phyloP scores from a whole-genome alignment of 1,140 invertebrate species.

The Cotesia chilonis region DNA sequence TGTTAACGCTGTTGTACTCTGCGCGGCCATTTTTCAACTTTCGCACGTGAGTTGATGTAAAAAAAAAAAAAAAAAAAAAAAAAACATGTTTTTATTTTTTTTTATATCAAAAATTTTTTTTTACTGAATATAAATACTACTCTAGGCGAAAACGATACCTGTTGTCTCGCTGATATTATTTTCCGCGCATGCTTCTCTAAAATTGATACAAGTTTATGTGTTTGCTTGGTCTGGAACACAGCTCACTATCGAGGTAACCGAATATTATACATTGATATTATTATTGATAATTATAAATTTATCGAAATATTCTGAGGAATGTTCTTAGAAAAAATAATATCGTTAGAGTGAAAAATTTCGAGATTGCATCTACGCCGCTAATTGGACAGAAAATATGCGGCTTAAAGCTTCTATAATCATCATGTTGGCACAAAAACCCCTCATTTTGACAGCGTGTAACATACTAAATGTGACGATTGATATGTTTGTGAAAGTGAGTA shows the following conservation, averaged over 20 bases:
- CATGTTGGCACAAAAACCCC: constrained; percentile 42
- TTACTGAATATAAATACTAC: too few relatives aligned
- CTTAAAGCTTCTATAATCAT: constrained; percentile 36
- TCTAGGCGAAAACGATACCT: constrained; percentile 13
- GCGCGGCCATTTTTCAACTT: constrained; percentile 47
- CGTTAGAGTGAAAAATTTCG: constrained; percentile 39
- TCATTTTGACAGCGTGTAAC: constrained; percentile 36
- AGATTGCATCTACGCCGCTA: constrained; percentile 22
- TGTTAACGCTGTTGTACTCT: constrained; percentile 46
- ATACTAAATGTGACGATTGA: constrained; percentile 41
- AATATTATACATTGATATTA: neutral
- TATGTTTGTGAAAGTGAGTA: constrained; percentile 41
- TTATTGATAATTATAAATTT: too few relatives aligned
- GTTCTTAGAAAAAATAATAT: too few relatives aligned
- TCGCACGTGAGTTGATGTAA: constrained; percentile 36
- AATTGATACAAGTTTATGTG: constrained; percentile 11
- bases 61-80: neutral
- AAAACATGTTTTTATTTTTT: neutral
- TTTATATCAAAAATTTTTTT: too few relatives aligned
- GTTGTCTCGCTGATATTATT: neutral
- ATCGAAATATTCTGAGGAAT: too few relatives aligned
- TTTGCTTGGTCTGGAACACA: constrained; percentile 9
- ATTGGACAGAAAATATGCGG: constrained; percentile 32
- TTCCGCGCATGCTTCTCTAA: neutral
- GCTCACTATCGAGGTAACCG: constrained; percentile 19